Conservation (phyloP, 2,888 invertebrate genomes). For the Mesochorus sp. region DNA sequence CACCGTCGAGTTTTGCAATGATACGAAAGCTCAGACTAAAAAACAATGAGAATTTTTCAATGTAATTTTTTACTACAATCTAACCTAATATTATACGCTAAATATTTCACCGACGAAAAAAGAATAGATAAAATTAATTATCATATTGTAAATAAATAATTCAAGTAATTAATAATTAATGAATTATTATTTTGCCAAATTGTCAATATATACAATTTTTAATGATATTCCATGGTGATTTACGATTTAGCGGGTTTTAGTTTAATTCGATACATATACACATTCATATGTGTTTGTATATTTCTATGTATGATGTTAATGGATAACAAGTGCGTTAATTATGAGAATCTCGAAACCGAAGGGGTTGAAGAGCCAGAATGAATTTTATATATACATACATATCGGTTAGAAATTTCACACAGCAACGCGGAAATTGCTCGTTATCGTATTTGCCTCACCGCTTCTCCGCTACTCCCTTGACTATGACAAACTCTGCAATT, state of each 20-base stretch:
- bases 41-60: not conserved
- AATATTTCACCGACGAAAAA: no score
- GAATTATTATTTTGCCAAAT: not conserved
- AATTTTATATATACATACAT: constrained; percentile 14
- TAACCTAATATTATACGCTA: no score
- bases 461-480: no score
- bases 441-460: constrained; percentile 40
- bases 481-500: no score
- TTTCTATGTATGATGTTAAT: no score
- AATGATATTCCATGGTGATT: not conserved
- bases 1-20: constrained; percentile 1
- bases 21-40: not conserved
- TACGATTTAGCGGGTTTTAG: not conserved
- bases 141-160: no score
- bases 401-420: constrained; percentile 18
- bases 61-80: no score
- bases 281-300: not conserved
- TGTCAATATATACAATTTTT: not conserved
- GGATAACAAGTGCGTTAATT: constrained; percentile 28
- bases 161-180: no score
- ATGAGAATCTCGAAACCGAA: constrained; percentile 8
- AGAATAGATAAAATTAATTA: no score
- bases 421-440: constrained; percentile 55
- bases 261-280: not conserved
- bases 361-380: not conserved